A percentile compares a stretch with the other conserved stretches of the same genome.
These are phyloP conservation scores for Blera fallax DNA, from an alignment of 2,888 invertebrate species.

Conservation along the genomic window DNA sequence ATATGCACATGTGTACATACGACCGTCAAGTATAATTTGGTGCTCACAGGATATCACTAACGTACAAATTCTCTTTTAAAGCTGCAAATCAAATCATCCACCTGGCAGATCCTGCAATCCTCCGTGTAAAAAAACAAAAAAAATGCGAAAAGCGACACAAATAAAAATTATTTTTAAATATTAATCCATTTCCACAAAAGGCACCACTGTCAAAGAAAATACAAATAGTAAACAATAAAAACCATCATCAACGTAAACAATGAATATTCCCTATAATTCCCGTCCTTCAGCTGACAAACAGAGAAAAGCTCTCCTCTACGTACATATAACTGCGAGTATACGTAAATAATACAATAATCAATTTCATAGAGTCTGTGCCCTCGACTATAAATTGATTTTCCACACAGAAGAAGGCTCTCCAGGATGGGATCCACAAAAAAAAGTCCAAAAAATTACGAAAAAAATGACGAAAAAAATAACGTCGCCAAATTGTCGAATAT, in stretches of 20 bases:
- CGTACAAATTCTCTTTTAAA: neutral
- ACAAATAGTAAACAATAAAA: constrained; percentile 33
- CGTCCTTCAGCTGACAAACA: neutral
- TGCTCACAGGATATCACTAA: neutral
- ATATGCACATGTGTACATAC: too few relatives aligned
- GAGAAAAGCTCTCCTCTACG: neutral
- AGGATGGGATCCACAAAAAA: neutral
- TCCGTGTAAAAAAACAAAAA: neutral
- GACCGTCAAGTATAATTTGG: neutral
- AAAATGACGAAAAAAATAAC: constrained; percentile 6
- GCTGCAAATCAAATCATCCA: constrained; percentile 23
- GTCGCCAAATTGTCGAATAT: constrained; percentile 55
- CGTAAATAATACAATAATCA: constrained; percentile 47
- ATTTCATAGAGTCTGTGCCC: constrained; percentile 30
- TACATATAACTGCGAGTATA: neutral
- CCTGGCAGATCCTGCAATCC: neutral
- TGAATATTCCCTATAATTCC: constrained; percentile 12
- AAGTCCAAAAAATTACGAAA: neutral
- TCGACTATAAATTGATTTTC: constrained; percentile 43
- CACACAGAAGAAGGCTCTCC: neutral
- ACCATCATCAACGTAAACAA: constrained; percentile 52
- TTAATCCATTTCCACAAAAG: constrained; percentile 31
- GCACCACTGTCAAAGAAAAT: neutral
- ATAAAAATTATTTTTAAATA: constrained; percentile 32
- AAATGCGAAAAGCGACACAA: neutral